phyloP scores from a whole-genome alignment of 1,140 invertebrate genomes.

The Bombus polaris region DNA sequence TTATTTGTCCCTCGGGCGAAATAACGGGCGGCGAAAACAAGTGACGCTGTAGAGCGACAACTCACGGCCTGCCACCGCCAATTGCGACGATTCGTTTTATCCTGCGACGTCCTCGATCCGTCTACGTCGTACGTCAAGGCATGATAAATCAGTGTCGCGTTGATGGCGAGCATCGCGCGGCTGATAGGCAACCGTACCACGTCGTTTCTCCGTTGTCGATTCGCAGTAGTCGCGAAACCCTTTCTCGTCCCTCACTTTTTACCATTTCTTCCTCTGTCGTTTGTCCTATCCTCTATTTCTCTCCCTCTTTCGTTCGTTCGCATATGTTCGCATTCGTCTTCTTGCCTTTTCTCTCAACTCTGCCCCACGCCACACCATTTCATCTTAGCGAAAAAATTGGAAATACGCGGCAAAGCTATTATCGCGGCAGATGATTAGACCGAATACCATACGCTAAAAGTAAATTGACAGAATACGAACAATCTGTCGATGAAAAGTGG shows the following conservation, averaged over 20 bases:
- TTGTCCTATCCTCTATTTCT: background rate
- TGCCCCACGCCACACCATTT: too few relatives aligned
- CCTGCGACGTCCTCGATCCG: slow-evolving; percentile 64
- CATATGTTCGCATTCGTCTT: background rate
- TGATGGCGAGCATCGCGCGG: slow-evolving; percentile 53
- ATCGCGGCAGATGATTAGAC: slow-evolving; percentile 4
- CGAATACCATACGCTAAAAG: background rate
- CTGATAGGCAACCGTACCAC: slow-evolving; percentile 45
- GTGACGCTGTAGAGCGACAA: slow-evolving; percentile 55
- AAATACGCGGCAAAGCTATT: slow-evolving; percentile 25
- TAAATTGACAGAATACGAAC: slow-evolving; percentile 26
- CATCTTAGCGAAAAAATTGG: slow-evolving; percentile 1
- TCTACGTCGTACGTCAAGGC: slow-evolving; percentile 68
- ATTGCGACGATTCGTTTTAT: slow-evolving; percentile 68
- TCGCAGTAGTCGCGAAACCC: background rate
- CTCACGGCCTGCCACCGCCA: slow-evolving; percentile 65
- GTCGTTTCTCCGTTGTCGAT: background rate
- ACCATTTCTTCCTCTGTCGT: background rate
- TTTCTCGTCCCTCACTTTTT: background rate
- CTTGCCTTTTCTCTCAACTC: background rate
- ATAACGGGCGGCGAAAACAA: slow-evolving; percentile 63
- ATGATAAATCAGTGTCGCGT: slow-evolving; percentile 68
- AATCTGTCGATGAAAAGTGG: background rate
- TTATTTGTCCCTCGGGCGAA: slow-evolving; percentile 58
- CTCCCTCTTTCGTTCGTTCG: background rate